Conservation (phyloP, 2,797 vertebrate genomes). For the Diplodus puntazzo region DNA sequence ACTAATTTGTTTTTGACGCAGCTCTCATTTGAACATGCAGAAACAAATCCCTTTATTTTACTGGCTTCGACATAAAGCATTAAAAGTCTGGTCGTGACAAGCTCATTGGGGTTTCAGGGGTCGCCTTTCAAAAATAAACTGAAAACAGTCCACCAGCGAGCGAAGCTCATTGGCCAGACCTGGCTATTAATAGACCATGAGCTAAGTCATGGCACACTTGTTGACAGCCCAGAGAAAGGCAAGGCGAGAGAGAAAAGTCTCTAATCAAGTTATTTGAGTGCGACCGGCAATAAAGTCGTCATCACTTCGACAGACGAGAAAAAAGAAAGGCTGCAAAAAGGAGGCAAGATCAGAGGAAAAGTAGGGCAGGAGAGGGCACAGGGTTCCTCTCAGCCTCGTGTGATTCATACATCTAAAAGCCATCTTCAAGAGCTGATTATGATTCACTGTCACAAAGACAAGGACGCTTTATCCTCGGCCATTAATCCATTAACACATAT, state of each 20-base stretch:
- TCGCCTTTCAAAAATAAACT: constrained; percentile 59
- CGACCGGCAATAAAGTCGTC: constrained; percentile 65
- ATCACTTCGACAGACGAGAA: constrained; percentile 52
- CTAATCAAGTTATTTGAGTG: constrained; percentile 72
- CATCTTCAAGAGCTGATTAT: constrained; percentile 58
- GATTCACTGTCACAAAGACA: constrained; percentile 58
- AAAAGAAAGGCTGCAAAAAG: constrained; percentile 56
- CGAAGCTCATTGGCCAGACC: constrained; percentile 33
- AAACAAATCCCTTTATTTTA: background rate
- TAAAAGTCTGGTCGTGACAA: constrained; percentile 28
- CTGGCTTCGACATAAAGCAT: constrained; percentile 20
- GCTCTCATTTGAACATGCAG: constrained; percentile 1
- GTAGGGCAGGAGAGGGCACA: constrained; percentile 36
- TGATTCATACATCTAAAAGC: constrained; percentile 58
- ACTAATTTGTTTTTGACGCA: too few species aligned
- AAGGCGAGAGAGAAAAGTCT: constrained; percentile 52
- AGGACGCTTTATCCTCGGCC: constrained; percentile 52
- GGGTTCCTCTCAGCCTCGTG: constrained; percentile 35
- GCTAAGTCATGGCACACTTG: constrained; percentile 61
- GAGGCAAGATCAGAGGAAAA: constrained; percentile 49
- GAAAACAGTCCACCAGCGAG: constrained; percentile 52
- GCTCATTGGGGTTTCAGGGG: constrained; percentile 31
- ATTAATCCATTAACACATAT: constrained; percentile 60
- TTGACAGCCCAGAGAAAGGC: constrained; percentile 57
- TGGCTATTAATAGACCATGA: constrained; percentile 59